These are phyloP conservation scores for Xerus rutilus DNA, from an alignment of 2,797 vertebrate species.

Conservation along the genomic window DNA sequence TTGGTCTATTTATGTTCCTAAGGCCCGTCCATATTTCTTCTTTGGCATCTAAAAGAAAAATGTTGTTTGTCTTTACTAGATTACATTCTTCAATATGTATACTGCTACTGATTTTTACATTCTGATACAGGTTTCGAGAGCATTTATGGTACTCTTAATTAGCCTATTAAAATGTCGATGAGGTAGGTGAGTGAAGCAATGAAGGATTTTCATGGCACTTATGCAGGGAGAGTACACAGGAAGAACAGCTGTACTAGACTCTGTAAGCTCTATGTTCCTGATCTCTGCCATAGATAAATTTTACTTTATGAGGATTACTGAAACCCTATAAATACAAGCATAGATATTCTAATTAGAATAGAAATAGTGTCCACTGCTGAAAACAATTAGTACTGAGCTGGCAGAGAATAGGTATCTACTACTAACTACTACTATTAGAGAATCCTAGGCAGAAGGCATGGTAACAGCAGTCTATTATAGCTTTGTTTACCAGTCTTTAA, in stretches of 20 bases:
- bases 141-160: not conserved
- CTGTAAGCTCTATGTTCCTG: not conserved
- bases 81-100: not conserved
- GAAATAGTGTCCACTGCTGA: not conserved
- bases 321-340: not conserved
- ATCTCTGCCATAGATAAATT: not conserved
- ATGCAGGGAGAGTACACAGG: not conserved
- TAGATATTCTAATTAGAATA: conserved; percentile 17
- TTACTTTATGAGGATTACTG: not conserved
- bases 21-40: conserved; percentile 94
- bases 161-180: not conserved
- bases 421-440: not conserved
- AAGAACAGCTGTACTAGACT: not conserved
- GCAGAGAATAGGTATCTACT: not conserved
- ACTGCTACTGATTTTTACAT: conserved; percentile 23
- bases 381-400: not conserved
- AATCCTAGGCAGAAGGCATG: not conserved
- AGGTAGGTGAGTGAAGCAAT: not conserved
- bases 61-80: not conserved
- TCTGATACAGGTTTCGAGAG: not conserved
- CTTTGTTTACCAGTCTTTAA: not conserved
- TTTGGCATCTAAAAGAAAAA: conserved; percentile 84
- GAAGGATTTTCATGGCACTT: not conserved
- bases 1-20: conserved; percentile 83
- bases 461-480: not conserved